A percentile compares a stretch with the other conserved stretches of the same genome.
phyloP scores from a whole-genome alignment of 2,113 vertebrate species.

The Leptosomus discolor region DNA sequence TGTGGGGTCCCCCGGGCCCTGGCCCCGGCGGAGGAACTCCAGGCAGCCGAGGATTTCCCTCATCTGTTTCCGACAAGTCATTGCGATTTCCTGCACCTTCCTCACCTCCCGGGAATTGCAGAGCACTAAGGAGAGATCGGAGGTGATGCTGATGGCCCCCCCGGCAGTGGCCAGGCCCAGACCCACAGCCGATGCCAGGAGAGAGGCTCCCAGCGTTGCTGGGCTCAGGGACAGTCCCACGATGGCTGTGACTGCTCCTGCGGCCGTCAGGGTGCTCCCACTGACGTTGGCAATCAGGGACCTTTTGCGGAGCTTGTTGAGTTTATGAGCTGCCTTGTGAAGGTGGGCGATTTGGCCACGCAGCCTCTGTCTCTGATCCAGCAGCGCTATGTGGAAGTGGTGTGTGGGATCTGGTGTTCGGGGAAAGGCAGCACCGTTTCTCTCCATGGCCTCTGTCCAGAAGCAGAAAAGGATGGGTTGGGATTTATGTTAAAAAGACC shows the following conservation, averaged over 20 bases:
- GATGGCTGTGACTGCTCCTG: slow-evolving; percentile 67
- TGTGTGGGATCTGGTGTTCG: slow-evolving; percentile 34
- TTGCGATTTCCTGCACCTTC: slow-evolving; percentile 73
- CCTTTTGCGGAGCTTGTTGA: slow-evolving; percentile 61
- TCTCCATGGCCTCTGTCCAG: slow-evolving; percentile 64
- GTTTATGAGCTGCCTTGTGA: slow-evolving; percentile 55
- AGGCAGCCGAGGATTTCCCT: slow-evolving; percentile 74
- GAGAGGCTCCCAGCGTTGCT: slow-evolving; percentile 67
- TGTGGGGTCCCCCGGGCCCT: slow-evolving; percentile 50
- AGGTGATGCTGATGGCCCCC: slow-evolving; percentile 69
- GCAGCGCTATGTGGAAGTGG: slow-evolving; percentile 55
- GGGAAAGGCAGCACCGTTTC: background rate
- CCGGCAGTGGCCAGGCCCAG: slow-evolving; percentile 74
- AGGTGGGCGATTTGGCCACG: slow-evolving; percentile 66
- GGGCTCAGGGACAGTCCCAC: slow-evolving; percentile 78
- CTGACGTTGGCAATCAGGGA: slow-evolving; percentile 64
- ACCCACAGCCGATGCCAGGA: slow-evolving; percentile 73
- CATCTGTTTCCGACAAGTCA: slow-evolving; percentile 75
- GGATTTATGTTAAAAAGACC: background rate
- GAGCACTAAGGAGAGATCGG: slow-evolving; percentile 65
- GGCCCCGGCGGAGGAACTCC: slow-evolving; percentile 67
- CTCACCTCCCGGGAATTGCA: slow-evolving; percentile 69
- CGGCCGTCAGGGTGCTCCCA: slow-evolving; percentile 64
- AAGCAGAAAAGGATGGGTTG: background rate
- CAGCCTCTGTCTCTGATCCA: slow-evolving; percentile 68